Percentiles rank a stretch among this genome's conserved stretches.
phyloP scores from a whole-genome alignment of 2,888 invertebrate species.

The Punctoribates punctum region DNA sequence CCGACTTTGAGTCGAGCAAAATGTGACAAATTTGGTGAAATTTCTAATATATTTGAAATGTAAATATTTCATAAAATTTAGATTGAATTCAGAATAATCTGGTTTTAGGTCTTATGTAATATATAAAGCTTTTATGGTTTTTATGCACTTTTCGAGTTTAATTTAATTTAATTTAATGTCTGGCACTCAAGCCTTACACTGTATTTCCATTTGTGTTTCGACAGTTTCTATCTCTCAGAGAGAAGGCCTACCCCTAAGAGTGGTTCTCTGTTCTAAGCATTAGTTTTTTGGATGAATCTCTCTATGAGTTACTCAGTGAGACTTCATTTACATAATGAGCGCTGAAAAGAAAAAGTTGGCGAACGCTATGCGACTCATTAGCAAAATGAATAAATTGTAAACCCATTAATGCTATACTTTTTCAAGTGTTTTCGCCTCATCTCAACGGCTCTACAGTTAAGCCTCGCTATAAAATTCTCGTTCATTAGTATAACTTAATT shows the following conservation, averaged over 20 bases:
- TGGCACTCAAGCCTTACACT: slow-evolving; percentile 25
- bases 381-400: slow-evolving; percentile 34
- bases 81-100: too few species aligned
- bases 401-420: neutral
- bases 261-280: slow-evolving; percentile 22
- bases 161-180: slow-evolving; percentile 22
- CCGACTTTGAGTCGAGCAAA: too few species aligned
- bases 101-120: neutral
- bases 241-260: neutral
- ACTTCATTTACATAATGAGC: slow-evolving; percentile 36
- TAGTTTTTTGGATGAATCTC: slow-evolving; percentile 28
- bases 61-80: too few species aligned
- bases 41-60: too few species aligned
- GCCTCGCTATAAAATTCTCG: neutral
- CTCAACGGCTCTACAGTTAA: neutral
- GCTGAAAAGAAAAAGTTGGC: slow-evolving; percentile 2
- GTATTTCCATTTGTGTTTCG: slow-evolving; percentile 18
- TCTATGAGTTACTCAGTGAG: slow-evolving; percentile 11
- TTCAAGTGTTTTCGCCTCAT: slow-evolving; percentile 3
- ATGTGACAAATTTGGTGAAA: too few species aligned
- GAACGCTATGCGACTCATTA: slow-evolving; percentile 32
- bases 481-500: slow-evolving; percentile 4
- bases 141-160: slow-evolving; percentile 23
- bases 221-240: neutral
- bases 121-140: neutral